A percentile compares a stretch with the other conserved stretches of the same genome.
phyloP scores from a whole-genome alignment of 2,113 vertebrate species.

The Petaurus breviceps region DNA sequence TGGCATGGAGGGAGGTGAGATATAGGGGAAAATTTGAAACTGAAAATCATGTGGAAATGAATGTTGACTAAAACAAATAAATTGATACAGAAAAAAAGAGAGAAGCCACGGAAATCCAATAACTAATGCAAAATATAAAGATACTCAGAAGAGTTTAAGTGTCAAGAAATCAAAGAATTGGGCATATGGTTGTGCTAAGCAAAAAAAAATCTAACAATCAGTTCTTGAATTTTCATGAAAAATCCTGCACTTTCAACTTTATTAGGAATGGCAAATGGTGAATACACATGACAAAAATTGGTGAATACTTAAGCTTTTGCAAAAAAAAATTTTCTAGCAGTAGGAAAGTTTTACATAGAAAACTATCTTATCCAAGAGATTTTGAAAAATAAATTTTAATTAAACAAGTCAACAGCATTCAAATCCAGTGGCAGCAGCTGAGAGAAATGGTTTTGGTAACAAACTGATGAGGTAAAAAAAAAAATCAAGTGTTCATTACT shows the following conservation, averaged over 20 bases:
- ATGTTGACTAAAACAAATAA: no score
- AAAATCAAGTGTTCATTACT: constrained; percentile 1
- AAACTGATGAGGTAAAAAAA: background rate
- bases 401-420: no score
- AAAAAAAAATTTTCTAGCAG: background rate
- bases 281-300: background rate
- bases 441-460: constrained; percentile 19
- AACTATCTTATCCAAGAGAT: background rate
- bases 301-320: no score
- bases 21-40: no score
- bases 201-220: background rate
- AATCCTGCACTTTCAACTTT: background rate
- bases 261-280: background rate
- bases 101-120: background rate
- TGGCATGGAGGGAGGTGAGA: no score
- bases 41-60: no score
- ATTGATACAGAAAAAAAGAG: no score
- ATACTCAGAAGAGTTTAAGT: background rate
- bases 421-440: background rate
- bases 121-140: background rate
- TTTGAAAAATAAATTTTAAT: background rate
- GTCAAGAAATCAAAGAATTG: constrained; percentile 6
- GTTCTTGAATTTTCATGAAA: constrained; percentile 11
- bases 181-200: background rate
- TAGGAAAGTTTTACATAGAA: background rate